These are phyloP conservation scores for Cataglyphis rosenhaueri DNA, from an alignment of 2,888 invertebrate genomes.

Conservation along the genomic window DNA sequence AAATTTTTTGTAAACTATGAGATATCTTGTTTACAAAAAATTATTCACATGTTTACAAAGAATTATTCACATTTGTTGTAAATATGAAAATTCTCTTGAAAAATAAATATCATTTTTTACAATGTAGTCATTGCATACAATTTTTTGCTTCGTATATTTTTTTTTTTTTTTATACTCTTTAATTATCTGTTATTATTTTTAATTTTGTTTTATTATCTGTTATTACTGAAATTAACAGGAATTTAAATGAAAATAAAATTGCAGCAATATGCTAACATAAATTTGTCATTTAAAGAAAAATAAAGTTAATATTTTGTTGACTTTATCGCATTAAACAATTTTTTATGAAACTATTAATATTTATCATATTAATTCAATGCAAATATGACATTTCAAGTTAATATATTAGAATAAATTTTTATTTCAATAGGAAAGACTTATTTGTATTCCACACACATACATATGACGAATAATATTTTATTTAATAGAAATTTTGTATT, in stretches of 20 bases:
- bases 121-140: neutral
- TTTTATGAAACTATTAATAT: too few relatives aligned
- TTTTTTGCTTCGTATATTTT: too few relatives aligned
- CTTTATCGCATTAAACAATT: neutral
- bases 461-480: neutral
- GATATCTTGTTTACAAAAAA: neutral
- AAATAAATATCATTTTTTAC: neutral
- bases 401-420: neutral
- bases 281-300: neutral
- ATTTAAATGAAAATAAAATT: neutral
- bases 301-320: neutral
- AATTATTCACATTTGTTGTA: neutral
- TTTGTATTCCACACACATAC: neutral
- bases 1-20: neutral
- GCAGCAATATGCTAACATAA: neutral
- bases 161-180: neutral
- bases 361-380: too few relatives aligned
- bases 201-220: neutral
- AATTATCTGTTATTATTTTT: neutral
- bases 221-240: neutral
- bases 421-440: neutral
- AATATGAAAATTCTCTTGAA: neutral
- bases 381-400: too few relatives aligned
- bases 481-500: neutral
- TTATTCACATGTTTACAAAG: too few relatives aligned